phyloP scores from a whole-genome alignment of 2,888 invertebrate species.

The Exephanes ischioxanthus region DNA sequence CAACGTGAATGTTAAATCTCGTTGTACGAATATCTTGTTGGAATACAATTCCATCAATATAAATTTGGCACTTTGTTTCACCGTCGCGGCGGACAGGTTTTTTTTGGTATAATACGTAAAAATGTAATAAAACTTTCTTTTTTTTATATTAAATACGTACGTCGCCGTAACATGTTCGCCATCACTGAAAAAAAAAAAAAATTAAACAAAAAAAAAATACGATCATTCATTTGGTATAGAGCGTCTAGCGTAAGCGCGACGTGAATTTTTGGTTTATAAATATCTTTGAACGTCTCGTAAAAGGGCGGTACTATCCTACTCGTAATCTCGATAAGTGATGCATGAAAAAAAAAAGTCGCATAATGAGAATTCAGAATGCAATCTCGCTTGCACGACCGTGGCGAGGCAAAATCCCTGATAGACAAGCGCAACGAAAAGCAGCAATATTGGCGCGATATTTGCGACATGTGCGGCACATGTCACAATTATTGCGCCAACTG shows the following conservation, averaged over 20 bases:
- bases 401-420: not conserved
- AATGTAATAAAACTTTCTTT: slow-evolving; percentile 67
- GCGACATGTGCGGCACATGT: too few relatives aligned
- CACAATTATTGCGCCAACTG: too few relatives aligned
- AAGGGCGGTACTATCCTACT: not conserved
- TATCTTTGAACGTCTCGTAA: not conserved
- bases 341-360: not conserved
- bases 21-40: slow-evolving; percentile 42
- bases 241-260: slow-evolving; percentile 6
- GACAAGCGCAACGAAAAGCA: too few relatives aligned
- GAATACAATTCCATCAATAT: slow-evolving; percentile 45
- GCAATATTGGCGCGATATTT: too few relatives aligned
- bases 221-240: slow-evolving; percentile 57
- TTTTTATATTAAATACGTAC: slow-evolving; percentile 60
- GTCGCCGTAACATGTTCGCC: slow-evolving; percentile 38
- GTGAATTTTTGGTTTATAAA: slow-evolving; percentile 39
- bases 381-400: not conserved
- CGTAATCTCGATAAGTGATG: slow-evolving; percentile 11
- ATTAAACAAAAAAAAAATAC: slow-evolving; percentile 45
- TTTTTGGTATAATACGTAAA: slow-evolving; percentile 63
- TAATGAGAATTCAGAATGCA: slow-evolving; percentile 22
- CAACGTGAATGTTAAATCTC: slow-evolving; percentile 46
- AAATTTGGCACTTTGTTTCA: slow-evolving; percentile 60
- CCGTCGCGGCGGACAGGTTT: slow-evolving; percentile 31
- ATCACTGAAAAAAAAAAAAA: slow-evolving; percentile 42